Conservation (phyloP, 1,140 invertebrate species). For the Drosophila repletoides region DNA sequence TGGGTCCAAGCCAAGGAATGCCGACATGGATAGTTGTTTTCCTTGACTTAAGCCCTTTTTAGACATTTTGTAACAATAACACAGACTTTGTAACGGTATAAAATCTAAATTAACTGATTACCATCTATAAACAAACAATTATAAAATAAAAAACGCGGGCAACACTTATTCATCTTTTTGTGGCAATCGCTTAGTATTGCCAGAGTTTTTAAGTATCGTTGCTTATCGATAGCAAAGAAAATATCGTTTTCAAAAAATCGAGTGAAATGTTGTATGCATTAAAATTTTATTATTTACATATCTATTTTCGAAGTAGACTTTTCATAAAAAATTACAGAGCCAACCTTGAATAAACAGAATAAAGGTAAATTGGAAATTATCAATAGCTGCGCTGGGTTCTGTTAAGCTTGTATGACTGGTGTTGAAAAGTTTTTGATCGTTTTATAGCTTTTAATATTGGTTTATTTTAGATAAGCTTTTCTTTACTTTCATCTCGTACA, state of each 20-base stretch:
- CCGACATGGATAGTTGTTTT: slow-evolving; percentile 28
- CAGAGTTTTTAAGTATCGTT: background rate
- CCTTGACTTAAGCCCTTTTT: slow-evolving; percentile 9
- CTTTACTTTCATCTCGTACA: too few species aligned
- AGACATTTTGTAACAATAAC: slow-evolving; percentile 8
- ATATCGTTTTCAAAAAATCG: background rate
- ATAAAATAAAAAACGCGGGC: slow-evolving; percentile 31
- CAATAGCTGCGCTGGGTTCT: background rate
- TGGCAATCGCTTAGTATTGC: slow-evolving; percentile 1
- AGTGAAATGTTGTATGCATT: background rate
- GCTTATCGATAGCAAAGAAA: background rate
- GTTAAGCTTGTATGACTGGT: too few species aligned
- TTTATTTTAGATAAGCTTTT: too few species aligned
- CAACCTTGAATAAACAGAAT: background rate
- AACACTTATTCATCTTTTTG: background rate
- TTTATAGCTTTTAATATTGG: too few species aligned
- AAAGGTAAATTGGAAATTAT: background rate
- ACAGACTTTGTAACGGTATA: background rate
- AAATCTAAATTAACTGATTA: background rate
- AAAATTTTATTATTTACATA: background rate
- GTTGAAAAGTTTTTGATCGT: too few species aligned
- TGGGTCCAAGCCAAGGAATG: slow-evolving; percentile 21
- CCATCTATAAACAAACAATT: slow-evolving; percentile 12
- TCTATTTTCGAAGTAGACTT: background rate
- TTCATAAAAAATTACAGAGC: background rate